A percentile compares a stretch with the other conserved stretches of the same genome.
Evolutionary conservation across 2,888 invertebrate species (phyloP).

Genomic region (Beris chalybata): DNA sequence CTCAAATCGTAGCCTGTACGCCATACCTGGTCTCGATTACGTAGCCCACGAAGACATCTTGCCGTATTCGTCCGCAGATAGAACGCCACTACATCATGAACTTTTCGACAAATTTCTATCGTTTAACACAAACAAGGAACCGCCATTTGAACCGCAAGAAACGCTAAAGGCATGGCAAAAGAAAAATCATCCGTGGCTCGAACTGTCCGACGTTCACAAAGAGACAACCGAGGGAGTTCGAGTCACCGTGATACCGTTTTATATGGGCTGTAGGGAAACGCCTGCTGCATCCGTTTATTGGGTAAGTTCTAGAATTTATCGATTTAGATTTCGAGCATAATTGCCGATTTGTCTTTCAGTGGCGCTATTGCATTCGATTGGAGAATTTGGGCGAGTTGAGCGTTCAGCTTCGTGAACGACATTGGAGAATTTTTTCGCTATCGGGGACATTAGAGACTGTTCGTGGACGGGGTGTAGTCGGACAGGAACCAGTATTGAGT

Average conservation of each 20-base stretch:
- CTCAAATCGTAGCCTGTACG: conserved; percentile 90
- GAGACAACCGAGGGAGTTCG: conserved; percentile 95
- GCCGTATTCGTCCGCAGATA: conserved; percentile 88
- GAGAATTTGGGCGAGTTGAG: conserved; percentile 90
- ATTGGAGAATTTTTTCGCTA: conserved; percentile 96
- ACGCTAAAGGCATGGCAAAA: conserved; percentile 94
- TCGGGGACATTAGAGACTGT: conserved; percentile 93
- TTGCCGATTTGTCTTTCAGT: conserved; percentile 59
- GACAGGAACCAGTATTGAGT: conserved; percentile 93
- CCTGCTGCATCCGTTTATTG: conserved; percentile 92
- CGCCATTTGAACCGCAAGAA: conserved; percentile 85
- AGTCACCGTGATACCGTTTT: conserved; percentile 98
- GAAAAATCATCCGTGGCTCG: conserved; percentile 96
- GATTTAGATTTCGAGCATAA: background rate
- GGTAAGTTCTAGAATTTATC: conserved; percentile 42
- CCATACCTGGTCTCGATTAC: conserved; percentile 96
- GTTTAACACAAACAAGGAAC: conserved; percentile 76
- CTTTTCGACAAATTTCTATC: conserved; percentile 93
- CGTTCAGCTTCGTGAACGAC: conserved; percentile 93
- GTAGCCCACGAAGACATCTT: conserved; percentile 97
- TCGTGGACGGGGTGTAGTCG: conserved; percentile 92
- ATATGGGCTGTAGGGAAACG: conserved; percentile 92
- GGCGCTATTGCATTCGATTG: conserved; percentile 96
- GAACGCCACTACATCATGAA: conserved; percentile 90
- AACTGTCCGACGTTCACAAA: conserved; percentile 93